A percentile compares a stretch with the other conserved stretches of the same genome.
These are phyloP conservation scores for Hippocampus mohnikei DNA, from an alignment of 2,113 vertebrate genomes.

Conservation along the genomic window DNA sequence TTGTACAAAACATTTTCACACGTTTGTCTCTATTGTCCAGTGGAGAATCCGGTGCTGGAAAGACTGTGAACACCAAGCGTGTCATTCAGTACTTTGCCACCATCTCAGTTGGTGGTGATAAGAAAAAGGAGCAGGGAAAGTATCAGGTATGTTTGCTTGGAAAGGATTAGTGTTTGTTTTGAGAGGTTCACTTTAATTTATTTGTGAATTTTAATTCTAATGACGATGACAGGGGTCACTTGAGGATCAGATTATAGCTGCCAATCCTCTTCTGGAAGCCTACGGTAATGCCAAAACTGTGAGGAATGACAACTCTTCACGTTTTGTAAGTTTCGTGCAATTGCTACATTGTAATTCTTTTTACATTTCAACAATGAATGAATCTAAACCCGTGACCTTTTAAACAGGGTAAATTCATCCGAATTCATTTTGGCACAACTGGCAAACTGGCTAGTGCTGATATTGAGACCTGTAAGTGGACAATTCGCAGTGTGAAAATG, in stretches of 20 bases:
- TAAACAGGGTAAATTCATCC: conserved; percentile 66
- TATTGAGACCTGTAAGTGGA: conserved; percentile 63
- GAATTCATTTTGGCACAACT: conserved; percentile 56
- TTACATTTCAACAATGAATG: not conserved
- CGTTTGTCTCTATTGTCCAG: conserved; percentile 33
- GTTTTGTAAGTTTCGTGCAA: conserved; percentile 52
- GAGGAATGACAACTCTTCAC: conserved; percentile 65
- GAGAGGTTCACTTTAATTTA: not conserved
- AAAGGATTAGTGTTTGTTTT: not conserved
- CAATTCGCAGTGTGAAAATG: not conserved
- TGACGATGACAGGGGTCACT: conserved; percentile 46
- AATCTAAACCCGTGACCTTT: not conserved
- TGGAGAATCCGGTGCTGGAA: conserved; percentile 66
- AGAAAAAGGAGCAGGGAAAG: conserved; percentile 37
- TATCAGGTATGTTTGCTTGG: conserved; percentile 11
- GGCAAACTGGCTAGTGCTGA: conserved; percentile 64
- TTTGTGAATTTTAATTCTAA: conserved; percentile 4
- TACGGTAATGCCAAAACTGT: conserved; percentile 64
- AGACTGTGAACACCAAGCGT: conserved; percentile 68
- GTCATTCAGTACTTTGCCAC: conserved; percentile 67
- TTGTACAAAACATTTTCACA: conserved; percentile 3
- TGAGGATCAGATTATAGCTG: conserved; percentile 62
- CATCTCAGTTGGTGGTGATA: conserved; percentile 48
- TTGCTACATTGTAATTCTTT: not conserved
- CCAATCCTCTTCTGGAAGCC: conserved; percentile 62